Evolutionary conservation across 2,888 invertebrate genomes (phyloP), one percentile per base, ranked within the genome.

Genomic region (Dynastes tityus): DNA sequence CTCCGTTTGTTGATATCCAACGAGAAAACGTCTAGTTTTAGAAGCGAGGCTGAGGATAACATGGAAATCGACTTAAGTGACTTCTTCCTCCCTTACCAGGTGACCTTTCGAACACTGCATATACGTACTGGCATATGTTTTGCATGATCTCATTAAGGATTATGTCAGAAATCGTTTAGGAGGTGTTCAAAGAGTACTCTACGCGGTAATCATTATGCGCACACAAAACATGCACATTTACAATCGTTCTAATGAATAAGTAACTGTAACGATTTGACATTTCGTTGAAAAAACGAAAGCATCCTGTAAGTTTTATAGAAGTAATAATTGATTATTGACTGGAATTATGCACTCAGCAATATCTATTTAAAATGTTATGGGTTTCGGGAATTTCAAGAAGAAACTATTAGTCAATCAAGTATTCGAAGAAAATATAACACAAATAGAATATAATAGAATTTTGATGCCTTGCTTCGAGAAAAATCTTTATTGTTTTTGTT

Each of bases 201-300:
- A 5, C 51, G n/a, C 51, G 11, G n/a, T 53, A 53, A 53, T 53
- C 16, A 16, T 1, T 53, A 16, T n/a, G 3, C 16, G n/a, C 16
- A 16, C 16, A 53, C 53, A 53, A 53, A 16, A 53, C 16, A 53
- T n/a, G 53, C 16, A 53, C 53, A 1, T n/a, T n/a, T 16, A 53
- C n/a, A n/a, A 53, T n/a, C 53, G 16, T 53, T 53, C 53, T 53
- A 53, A 53, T 16, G 16, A 65, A 65, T 65, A n/a, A 40, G n/a
- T 40, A 65, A 65, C 16, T 65, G 65, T 40, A 65, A 53, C 29
- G 65, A 63, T 32, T 63, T 65, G 65, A 65, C n/a, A 65, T 65
- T 65, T 65, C 1, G 40, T 32, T 32, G 16, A 65, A 65, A 65
- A 40, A 65, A 37, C 37, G 65, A 65, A 65, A 13, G 40, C 40